phyloP scores from a whole-genome alignment of 2,113 vertebrate genomes.

The Calyptomena viridis region DNA sequence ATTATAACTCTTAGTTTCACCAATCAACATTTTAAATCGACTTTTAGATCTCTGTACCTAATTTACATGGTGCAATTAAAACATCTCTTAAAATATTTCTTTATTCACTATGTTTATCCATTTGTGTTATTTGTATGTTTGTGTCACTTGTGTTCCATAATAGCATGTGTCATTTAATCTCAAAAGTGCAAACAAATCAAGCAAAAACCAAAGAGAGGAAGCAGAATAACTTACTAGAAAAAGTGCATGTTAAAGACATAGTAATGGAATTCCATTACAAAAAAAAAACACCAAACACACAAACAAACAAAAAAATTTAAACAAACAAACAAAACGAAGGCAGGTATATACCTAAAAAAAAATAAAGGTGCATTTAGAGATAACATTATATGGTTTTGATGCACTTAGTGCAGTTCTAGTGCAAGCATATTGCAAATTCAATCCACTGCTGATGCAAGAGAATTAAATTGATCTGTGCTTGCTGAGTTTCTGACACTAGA shows the following conservation, averaged over 20 bases:
- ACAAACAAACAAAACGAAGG: background rate
- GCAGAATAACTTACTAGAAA: background rate
- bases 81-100: background rate
- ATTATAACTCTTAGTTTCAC: conserved; percentile 15
- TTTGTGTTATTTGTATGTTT: background rate
- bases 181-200: background rate
- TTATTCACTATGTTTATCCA: background rate
- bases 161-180: conserved; percentile 13
- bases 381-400: background rate
- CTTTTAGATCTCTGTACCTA: conserved; percentile 29
- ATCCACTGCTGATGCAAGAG: background rate
- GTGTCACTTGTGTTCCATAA: background rate
- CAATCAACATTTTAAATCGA: conserved; percentile 55
- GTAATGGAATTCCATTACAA: background rate
- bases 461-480: background rate
- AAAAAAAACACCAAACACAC: background rate
- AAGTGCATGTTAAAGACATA: background rate
- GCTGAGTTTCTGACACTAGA: background rate
- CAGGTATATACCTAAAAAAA: background rate
- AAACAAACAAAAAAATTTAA: background rate
- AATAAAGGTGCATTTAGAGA: background rate
- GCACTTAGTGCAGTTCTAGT: background rate
- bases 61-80: conserved; percentile 24
- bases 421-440: background rate
- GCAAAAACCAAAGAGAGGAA: background rate